A percentile compares a stretch with the other conserved stretches of the same genome.
Evolutionary conservation across 2,113 vertebrate species (phyloP).

Genomic region (Rhinopomastus cyanomelas): DNA sequence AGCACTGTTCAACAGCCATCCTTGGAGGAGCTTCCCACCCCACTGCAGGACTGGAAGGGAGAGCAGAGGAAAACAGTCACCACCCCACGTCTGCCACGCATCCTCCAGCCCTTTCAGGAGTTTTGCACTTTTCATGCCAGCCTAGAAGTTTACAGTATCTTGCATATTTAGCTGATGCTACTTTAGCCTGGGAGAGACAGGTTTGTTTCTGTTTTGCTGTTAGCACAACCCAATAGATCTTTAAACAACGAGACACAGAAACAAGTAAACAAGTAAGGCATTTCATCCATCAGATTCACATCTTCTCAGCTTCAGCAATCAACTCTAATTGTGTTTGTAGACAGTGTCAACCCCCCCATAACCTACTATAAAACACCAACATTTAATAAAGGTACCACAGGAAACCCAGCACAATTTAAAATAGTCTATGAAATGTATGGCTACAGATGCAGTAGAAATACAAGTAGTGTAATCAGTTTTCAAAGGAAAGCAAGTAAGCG

Average conservation of each 20-base stretch:
- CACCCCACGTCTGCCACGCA: fast-evolving
- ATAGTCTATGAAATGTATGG: background rate
- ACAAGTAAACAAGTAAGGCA: background rate
- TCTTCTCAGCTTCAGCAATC: background rate
- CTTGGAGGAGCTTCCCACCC: background rate
- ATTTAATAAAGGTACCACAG: background rate
- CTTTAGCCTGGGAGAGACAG: background rate
- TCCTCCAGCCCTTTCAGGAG: background rate
- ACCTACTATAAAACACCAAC: no score
- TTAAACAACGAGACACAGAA: background rate
- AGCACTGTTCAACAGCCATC: fast-evolving
- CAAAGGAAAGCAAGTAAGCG: background rate
- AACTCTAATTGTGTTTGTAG: background rate
- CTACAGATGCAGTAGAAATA: no score
- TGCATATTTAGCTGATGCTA: background rate
- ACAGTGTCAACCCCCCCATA: background rate
- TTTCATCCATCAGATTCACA: background rate
- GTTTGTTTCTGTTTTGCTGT: background rate
- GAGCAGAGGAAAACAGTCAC: background rate
- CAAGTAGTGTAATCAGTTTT: no score
- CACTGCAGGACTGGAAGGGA: background rate
- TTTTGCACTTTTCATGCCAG: background rate
- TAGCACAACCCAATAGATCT: background rate
- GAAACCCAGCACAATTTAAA: background rate
- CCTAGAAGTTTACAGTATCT: background rate